Evolutionary conservation across 2,888 invertebrate genomes (phyloP), one percentile per base, ranked within the genome.

Genomic region (Leucozona laternaria): DNA sequence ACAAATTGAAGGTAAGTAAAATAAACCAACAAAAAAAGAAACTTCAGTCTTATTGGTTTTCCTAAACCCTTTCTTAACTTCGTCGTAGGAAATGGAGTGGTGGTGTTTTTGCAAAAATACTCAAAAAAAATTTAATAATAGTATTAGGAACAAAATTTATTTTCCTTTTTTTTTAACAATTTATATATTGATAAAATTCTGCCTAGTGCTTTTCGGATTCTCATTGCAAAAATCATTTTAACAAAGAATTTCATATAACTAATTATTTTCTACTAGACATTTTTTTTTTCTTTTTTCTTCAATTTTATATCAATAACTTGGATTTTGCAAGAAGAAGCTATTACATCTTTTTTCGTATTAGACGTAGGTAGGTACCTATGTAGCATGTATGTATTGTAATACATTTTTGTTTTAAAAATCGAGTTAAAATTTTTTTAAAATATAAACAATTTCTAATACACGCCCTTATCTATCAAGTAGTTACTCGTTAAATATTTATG

Each of bases 1-100:
- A 81, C 91, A 91, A 90, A 89, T 91, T 57, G 91, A 91, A 91
- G 91, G 91, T 91, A 90, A 86, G 60, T 25, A 4, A 43, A 15
- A 40, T 53, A 53, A 68, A 43, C 53, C 5, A 43, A 22, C 37
- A 40, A 62, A 62, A n/a, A n/a, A n/a, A n/a, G n/a, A n/a, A n/a
- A 2, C 1, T 10, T 7, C 11, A 15, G 3, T n/a, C 11, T 10
- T 10, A 43, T 58, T 37, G 20, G 62, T 88, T 88, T 88, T 86
- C 83, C 77, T 79, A 5, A 10, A 62, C 8, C n/a, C n/a, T 43
- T 22, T 37, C 8, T 31, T 13, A n/a, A 43, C 78, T 88, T 62
- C 70, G 73, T 62, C 66, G 48, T 43, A 40, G 17, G 20, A 37
- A 58, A 37, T 58, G 4, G 7, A 15, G 13, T 37, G 8, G 8